Conservation (phyloP, 2,113 vertebrate species). For the Nothobranchius kuhntae region DNA sequence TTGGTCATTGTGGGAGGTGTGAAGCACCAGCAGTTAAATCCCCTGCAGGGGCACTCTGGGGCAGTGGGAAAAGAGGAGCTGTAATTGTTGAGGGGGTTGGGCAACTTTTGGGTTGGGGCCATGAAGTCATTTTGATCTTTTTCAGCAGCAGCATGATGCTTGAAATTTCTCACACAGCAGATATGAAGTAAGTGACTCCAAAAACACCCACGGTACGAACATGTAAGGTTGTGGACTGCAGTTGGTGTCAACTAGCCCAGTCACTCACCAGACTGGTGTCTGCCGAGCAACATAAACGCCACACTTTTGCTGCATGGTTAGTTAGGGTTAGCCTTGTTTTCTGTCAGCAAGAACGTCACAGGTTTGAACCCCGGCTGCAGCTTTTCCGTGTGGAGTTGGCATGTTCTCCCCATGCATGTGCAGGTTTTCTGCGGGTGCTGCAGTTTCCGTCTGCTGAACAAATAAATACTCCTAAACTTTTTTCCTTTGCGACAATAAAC, state of each 20-base stretch:
- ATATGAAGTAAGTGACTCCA: slow-evolving; percentile 30
- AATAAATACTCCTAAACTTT: no score
- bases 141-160: slow-evolving; percentile 10
- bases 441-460: no score
- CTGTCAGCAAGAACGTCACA: no score
- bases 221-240: background rate
- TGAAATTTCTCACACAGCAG: slow-evolving; percentile 29
- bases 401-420: no score
- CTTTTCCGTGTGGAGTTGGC: no score
- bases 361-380: no score
- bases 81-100: slow-evolving; percentile 9
- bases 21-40: slow-evolving; percentile 66
- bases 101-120: slow-evolving; percentile 37
- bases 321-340: no score
- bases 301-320: no score
- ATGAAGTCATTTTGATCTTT: slow-evolving; percentile 32
- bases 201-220: background rate
- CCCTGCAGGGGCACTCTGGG: slow-evolving; percentile 46
- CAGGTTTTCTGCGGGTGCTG: no score
- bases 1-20: slow-evolving; percentile 72
- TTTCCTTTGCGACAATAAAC: slow-evolving; percentile 31
- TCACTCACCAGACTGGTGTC: slow-evolving; percentile 1
- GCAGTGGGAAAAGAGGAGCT: slow-evolving; percentile 23
- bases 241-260: slow-evolving; percentile 12
- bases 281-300: background rate